Conservation (phyloP, 2,888 invertebrate genomes). For the Melinaea marsaeus region DNA sequence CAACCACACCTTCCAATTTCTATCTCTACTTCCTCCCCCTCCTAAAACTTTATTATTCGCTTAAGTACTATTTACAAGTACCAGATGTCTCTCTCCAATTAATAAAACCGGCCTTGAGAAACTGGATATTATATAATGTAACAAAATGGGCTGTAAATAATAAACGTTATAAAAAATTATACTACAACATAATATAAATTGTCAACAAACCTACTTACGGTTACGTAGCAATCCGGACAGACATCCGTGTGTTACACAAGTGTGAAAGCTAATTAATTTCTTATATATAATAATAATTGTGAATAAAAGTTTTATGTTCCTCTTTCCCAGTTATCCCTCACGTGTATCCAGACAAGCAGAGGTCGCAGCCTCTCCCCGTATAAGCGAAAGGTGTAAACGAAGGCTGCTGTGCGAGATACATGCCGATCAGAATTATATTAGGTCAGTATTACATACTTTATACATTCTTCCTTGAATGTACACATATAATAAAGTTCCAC, state of each 20-base stretch:
- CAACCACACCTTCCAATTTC: too few species aligned
- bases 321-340: slow-evolving; percentile 17
- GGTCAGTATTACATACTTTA: slow-evolving; percentile 23
- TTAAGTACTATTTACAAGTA: too few species aligned
- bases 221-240: slow-evolving; percentile 25
- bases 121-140: too few species aligned
- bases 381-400: slow-evolving; percentile 64
- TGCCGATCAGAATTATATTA: slow-evolving; percentile 49
- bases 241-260: slow-evolving; percentile 36
- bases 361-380: slow-evolving; percentile 32
- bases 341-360: slow-evolving; percentile 45
- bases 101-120: too few species aligned
- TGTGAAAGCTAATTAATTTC: slow-evolving; percentile 25
- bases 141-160: background rate
- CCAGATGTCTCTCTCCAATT: too few species aligned
- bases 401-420: slow-evolving; percentile 65
- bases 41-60: too few species aligned
- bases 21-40: too few species aligned
- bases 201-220: slow-evolving; percentile 6
- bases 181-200: slow-evolving; percentile 4
- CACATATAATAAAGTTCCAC: too few species aligned
- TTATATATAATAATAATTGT: too few species aligned
- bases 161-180: background rate
- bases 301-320: too few species aligned
- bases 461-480: too few species aligned